Base-by-base conservation (phyloP, 2,797 vertebrate species). In the Pangasius macronema region DNA sequence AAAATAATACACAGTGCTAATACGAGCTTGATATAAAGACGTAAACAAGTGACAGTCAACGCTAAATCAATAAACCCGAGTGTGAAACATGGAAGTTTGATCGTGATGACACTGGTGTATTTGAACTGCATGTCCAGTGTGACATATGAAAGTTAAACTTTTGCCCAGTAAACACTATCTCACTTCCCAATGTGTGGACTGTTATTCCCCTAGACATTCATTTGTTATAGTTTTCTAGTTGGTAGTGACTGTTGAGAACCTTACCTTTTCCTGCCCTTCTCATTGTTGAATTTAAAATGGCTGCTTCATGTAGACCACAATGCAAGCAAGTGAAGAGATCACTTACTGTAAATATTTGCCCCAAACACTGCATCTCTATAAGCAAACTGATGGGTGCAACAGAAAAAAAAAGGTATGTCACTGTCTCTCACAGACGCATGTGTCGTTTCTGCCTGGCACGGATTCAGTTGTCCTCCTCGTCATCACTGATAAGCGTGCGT, bases 401-500 rank as follows among this genome's bases (percentile, higher is more conserved):
- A 27, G 33, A 20, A 9, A 46, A 24, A 39, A 24, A 80, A 79
- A 79, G 76, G 1, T 0, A 79, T 3, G 20, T 20, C 39, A 68
- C 27, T 14, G 14, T 76, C 46, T 67, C 42, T 61, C 70, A 85
- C 49, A 55, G 76, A 39, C 73, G 18, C 22, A 51, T 49, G 16
- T 16, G 18, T 46, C 67, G 13, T 73, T 27, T 49, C 49, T 81
- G 79, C 59, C 39, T 73, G 33, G 80, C 75, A 84, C 20, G n/a
- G 65, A 20, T 49, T 95, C 87, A 96, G 89, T 93, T 95, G 67
- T 99, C 98, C 91, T 99, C 99, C 57, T 99, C 98, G 20, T 99
- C 98, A 0, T 99, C 98, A 2, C 98, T 99, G 91, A 97, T 96
- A 46, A 99, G 97, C 90, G 95, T 96, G 7, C 98, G 94, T 4